Evolutionary conservation across 2,888 invertebrate species (phyloP), one percentile per base, ranked within the genome.

Genomic region (Smittia sp.): DNA sequence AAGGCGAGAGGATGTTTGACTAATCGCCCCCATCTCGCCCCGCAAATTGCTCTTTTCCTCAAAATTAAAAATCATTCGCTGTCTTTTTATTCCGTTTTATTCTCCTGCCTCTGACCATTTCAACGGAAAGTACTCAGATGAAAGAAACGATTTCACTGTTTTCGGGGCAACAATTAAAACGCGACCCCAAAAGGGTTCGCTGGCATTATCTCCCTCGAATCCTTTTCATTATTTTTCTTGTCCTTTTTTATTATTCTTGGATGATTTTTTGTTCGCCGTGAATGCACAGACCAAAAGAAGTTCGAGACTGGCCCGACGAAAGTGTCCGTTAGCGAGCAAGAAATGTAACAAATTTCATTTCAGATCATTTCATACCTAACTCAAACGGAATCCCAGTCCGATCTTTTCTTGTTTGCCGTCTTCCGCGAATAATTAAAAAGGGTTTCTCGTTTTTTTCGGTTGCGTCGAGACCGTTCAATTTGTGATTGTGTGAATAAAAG

Each of bases 21-120:
- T 58, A 15, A 4, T 58, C 9, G n/a, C 4, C 22, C 20, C 58
- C 11, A 20, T 58, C 11, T n/a, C 11, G 7, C 18, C 18, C 22
- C 58, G 9, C 58, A 18, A 11, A 46, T 46, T 46, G 46, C 46
- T 46, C 46, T 46, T 46, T 46, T 46, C 46, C 15, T 32, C 32
- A 18, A 58, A 58, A 58, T 58, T 58, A 58, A 58, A 58, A 58
- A 18, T 58, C 18, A 58, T 18, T 58, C 18, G 52, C 52, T 15
- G 18, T 18, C 52, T 46, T 46, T 46, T 46, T 46, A 18, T 18
- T 15, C 18, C 18, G n/a, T 58, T 22, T 22, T 18, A 4, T 58
- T 11, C 2, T 46, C 15, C n/a, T 11, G 46, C 2, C 46, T 58
- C 52, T 58, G 58, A 20, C 58, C 58, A 58, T 18, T 58, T 58